A percentile compares a stretch with the other conserved stretches of the same genome.
phyloP scores from a whole-genome alignment of 2,113 vertebrate species.

The Orcinus orca region DNA sequence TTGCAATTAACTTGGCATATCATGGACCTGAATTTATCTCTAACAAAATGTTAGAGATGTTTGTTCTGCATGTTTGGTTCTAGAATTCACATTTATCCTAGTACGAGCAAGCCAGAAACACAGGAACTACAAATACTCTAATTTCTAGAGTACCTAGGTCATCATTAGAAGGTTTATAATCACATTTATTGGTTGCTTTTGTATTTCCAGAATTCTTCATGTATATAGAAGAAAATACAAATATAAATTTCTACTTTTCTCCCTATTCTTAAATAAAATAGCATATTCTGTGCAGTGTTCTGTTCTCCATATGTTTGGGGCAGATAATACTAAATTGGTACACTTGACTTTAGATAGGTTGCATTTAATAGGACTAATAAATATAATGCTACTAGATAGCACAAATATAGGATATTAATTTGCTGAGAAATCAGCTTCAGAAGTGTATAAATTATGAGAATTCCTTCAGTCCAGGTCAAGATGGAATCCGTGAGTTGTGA shows the following conservation, averaged over 20 bases:
- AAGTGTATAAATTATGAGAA: neutral
- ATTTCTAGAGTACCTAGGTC: neutral
- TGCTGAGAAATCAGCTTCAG: neutral
- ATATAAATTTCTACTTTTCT: neutral
- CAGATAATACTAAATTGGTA: neutral
- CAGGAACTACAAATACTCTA: neutral
- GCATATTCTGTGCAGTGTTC: neutral
- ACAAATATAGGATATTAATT: neutral
- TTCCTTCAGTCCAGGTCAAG: neutral
- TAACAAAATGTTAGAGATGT: neutral
- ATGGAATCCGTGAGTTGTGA: neutral
- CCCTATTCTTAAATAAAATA: neutral
- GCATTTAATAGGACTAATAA: neutral
- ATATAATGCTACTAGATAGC: neutral
- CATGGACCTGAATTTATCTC: slow-evolving; percentile 15
- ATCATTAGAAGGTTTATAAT: neutral
- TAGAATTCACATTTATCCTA: slow-evolving; percentile 5
- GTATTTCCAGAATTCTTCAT: neutral
- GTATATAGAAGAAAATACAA: neutral
- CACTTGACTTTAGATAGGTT: neutral
- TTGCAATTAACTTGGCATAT: neutral
- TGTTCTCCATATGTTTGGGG: neutral
- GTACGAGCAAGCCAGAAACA: neutral
- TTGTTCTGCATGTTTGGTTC: neutral
- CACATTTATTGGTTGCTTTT: neutral